Evolutionary conservation across 2,888 invertebrate species (phyloP).

Genomic region (Euproctis similis): DNA sequence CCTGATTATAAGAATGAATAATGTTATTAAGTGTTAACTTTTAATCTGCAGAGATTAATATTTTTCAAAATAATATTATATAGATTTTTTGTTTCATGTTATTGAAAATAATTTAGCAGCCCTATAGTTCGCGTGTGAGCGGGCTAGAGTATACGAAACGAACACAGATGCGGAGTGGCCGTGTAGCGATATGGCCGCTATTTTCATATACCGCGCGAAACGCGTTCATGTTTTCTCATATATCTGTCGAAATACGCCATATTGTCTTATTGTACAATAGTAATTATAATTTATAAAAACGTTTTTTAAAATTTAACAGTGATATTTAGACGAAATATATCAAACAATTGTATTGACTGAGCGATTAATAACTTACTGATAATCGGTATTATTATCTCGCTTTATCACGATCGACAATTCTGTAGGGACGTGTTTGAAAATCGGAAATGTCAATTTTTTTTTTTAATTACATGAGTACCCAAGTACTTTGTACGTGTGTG

Average conservation of each 20-base stretch:
- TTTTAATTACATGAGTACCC: conserved; percentile 3
- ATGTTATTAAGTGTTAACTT: too few relatives aligned
- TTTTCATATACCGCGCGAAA: conserved; percentile 30
- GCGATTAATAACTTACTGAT: conserved; percentile 16
- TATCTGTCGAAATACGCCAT: conserved; percentile 63
- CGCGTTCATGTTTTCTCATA: conserved; percentile 56
- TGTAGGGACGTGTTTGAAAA: conserved; percentile 21
- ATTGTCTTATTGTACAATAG: conserved; percentile 54
- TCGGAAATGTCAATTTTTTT: conserved; percentile 15
- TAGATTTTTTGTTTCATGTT: too few relatives aligned
- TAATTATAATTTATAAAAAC: conserved; percentile 28
- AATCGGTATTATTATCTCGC: conserved; percentile 21
- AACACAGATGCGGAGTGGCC: conserved; percentile 57
- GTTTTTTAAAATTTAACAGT: conserved; percentile 9
- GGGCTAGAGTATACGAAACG: conserved; percentile 52
- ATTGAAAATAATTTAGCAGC: conserved; percentile 28
- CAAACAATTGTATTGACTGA: conserved; percentile 10
- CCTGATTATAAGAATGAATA: too few relatives aligned
- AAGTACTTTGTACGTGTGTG: conserved; percentile 18
- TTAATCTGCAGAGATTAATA: too few relatives aligned
- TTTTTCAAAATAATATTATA: too few relatives aligned
- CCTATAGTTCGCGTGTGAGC: conserved; percentile 61
- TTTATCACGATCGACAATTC: conserved; percentile 18
- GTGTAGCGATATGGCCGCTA: conserved; percentile 53
- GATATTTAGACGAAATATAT: conserved; percentile 8